Conservation (phyloP, 2,113 vertebrate species). For the Mormoops blainvillei region DNA sequence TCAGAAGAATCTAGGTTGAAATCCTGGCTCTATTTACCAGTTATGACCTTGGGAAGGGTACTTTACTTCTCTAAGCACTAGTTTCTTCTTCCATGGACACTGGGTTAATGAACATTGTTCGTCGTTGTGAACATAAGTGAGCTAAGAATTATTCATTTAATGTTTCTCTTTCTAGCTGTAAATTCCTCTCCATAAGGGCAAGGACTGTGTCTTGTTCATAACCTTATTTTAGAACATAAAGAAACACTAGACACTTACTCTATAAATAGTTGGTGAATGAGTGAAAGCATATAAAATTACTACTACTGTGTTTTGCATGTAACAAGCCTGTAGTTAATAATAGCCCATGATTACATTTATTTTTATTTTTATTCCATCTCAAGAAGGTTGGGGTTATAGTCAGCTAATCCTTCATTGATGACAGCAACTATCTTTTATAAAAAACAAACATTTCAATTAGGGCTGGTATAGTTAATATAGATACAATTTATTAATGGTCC, state of each 20-base stretch:
- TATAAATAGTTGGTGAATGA: background rate
- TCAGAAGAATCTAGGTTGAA: background rate
- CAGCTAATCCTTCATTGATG: background rate
- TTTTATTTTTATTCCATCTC: slow-evolving; percentile 12
- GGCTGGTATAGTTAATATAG: background rate
- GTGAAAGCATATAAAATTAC: background rate
- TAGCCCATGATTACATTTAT: background rate
- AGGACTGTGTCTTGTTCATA: background rate
- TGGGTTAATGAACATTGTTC: background rate
- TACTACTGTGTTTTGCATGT: background rate
- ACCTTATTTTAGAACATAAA: slow-evolving; percentile 13
- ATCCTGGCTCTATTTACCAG: background rate
- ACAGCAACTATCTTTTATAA: background rate
- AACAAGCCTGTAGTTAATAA: background rate
- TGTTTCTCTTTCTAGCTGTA: background rate
- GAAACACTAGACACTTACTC: background rate
- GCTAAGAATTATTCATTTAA: background rate
- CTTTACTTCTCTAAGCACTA: background rate
- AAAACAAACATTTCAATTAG: background rate
- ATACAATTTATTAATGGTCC: background rate
- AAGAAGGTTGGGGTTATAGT: background rate
- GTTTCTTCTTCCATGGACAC: background rate
- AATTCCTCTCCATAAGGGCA: background rate
- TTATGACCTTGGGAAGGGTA: background rate
- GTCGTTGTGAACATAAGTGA: background rate